A percentile compares a stretch with the other conserved stretches of the same genome.
Conservation (phyloP, 2,888 invertebrate species). For the Oegoconia quadripuncta region DNA sequence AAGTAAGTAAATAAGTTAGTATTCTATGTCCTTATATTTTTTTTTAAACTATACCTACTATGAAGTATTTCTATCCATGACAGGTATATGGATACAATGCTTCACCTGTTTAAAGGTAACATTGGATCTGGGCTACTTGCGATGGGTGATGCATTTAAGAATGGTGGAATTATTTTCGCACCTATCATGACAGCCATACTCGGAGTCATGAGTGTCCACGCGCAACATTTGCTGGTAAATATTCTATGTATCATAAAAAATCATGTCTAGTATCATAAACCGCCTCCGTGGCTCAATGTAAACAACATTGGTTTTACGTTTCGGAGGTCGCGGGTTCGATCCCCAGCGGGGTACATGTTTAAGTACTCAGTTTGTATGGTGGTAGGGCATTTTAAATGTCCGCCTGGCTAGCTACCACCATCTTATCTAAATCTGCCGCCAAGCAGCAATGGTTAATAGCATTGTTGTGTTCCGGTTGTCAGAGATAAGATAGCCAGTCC, state of each 20-base stretch:
- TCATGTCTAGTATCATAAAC: not conserved
- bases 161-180: conserved; percentile 92
- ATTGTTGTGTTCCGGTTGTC: no score
- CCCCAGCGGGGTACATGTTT: no score
- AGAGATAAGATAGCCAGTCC: no score
- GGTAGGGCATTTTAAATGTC: no score
- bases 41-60: not conserved
- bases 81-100: conserved; percentile 92
- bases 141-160: conserved; percentile 95
- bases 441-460: no score
- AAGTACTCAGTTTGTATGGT: no score
- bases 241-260: not conserved
- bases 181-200: conserved; percentile 87
- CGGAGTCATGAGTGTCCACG: conserved; percentile 92
- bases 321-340: no score
- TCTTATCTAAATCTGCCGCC: no score
- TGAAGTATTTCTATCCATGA: not conserved
- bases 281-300: not conserved
- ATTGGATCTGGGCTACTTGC: conserved; percentile 97
- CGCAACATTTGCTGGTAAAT: conserved; percentile 92
- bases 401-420: no score
- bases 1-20: not conserved
- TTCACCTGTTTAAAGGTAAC: conserved; percentile 96
- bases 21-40: not conserved
- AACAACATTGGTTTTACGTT: no score